Conservation (phyloP, 1,140 invertebrate genomes). For the Drosophila repleta region DNA sequence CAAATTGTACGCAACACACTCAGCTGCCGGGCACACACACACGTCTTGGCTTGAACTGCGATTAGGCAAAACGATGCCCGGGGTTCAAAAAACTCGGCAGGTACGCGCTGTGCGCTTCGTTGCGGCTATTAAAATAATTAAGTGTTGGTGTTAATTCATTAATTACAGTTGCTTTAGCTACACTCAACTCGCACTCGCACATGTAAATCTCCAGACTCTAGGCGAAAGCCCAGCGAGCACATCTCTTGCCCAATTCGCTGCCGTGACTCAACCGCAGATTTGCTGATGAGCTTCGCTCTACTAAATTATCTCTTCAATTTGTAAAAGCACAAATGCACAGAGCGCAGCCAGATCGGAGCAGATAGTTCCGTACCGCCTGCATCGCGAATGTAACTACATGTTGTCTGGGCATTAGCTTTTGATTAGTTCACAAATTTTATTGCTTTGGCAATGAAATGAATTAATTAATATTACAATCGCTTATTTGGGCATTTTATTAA, state of each 20-base stretch:
- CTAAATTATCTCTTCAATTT: constrained; percentile 8
- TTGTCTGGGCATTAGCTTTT: constrained; percentile 8
- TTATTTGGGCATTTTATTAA: constrained; percentile 24
- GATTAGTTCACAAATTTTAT: constrained; percentile 38
- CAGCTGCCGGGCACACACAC: constrained; percentile 11
- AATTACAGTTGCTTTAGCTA: constrained; percentile 47
- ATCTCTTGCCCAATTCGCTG: constrained; percentile 9
- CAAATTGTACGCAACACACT: constrained; percentile 28
- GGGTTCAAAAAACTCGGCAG: constrained; percentile 50
- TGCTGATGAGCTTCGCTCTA: not conserved
- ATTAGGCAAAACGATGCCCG: constrained; percentile 31
- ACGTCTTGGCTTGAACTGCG: not conserved
- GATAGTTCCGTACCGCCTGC: not conserved
- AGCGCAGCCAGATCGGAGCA: not conserved
- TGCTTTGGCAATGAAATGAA: constrained; percentile 44
- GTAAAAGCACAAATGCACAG: not conserved
- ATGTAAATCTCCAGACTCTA: not conserved
- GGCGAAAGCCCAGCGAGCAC: not conserved
- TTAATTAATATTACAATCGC: constrained; percentile 58
- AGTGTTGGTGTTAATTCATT: constrained; percentile 80
- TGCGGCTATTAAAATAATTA: constrained; percentile 63
- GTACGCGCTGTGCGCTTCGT: constrained; percentile 27
- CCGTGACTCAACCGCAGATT: not conserved
- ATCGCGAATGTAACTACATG: not conserved
- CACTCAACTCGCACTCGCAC: constrained; percentile 16